These are phyloP conservation scores for Carettochelys insculpta DNA, from an alignment of 2,113 vertebrate species.

Conservation along the genomic window DNA sequence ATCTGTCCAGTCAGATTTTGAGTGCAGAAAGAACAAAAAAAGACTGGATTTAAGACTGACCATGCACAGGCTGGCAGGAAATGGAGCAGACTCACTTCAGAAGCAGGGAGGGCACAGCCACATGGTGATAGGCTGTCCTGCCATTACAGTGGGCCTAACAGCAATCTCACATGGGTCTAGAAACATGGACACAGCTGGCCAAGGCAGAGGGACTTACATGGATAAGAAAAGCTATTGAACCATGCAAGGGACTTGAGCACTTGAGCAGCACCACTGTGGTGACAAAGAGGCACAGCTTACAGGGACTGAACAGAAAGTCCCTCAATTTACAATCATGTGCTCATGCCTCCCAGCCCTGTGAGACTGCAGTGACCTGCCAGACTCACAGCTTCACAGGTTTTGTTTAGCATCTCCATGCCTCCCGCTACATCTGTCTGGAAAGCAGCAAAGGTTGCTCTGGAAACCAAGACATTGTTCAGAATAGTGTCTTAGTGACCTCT, in stretches of 20 bases:
- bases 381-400: neutral
- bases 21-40: too few relatives aligned
- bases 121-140: neutral
- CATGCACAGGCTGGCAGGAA: neutral
- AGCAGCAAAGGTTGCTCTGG: too few relatives aligned
- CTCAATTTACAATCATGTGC: neutral
- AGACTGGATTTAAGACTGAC: neutral
- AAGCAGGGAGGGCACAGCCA: neutral
- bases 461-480: too few relatives aligned
- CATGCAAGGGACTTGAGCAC: neutral
- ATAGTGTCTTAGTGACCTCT: too few relatives aligned
- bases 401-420: neutral
- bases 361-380: neutral
- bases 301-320: neutral
- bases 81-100: neutral
- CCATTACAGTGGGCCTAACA: neutral
- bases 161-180: neutral
- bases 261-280: too few relatives aligned
- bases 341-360: neutral
- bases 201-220: neutral
- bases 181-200: neutral
- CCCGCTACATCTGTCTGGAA: neutral
- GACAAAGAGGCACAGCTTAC: neutral
- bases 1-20: too few relatives aligned
- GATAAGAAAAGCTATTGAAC: neutral